These are phyloP conservation scores for Drosophila melanica DNA, from an alignment of 1,140 invertebrate genomes.

Conservation along the genomic window DNA sequence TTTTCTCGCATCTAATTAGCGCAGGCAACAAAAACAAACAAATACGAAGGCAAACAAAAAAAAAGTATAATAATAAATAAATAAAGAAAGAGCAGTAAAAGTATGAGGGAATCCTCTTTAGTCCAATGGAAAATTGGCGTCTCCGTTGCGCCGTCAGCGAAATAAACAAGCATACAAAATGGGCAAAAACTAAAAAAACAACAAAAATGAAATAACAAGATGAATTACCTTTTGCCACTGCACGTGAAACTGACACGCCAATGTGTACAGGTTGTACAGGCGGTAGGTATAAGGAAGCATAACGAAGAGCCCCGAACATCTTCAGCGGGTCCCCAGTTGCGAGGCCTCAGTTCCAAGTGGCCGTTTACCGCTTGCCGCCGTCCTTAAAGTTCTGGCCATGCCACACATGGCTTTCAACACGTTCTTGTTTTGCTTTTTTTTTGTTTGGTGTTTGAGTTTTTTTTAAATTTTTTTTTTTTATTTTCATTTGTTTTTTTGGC, in stretches of 20 bases:
- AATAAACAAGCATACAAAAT: constrained; percentile 47
- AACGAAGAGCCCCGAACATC: constrained; percentile 1
- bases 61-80: constrained; percentile 2
- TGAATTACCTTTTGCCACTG: constrained; percentile 82
- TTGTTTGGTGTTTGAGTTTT: background rate
- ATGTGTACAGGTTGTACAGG: constrained; percentile 21
- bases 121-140: constrained; percentile 45
- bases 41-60: background rate
- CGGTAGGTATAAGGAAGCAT: background rate
- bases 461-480: background rate
- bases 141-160: constrained; percentile 23
- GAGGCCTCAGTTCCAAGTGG: background rate
- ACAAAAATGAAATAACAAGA: constrained; percentile 62
- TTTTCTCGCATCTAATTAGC: constrained; percentile 59
- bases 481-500: constrained; percentile 54
- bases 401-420: constrained; percentile 80
- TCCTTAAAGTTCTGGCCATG: constrained; percentile 47
- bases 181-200: constrained; percentile 19
- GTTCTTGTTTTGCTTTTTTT: constrained; percentile 47
- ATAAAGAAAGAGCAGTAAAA: constrained; percentile 12
- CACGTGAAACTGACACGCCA: constrained; percentile 81
- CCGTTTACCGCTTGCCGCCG: constrained; percentile 7
- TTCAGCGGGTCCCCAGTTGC: background rate
- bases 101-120: constrained; percentile 16
- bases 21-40: constrained; percentile 30